These are phyloP conservation scores for Aleadryas rufinucha DNA, from an alignment of 2,113 vertebrate genomes.

Conservation along the genomic window DNA sequence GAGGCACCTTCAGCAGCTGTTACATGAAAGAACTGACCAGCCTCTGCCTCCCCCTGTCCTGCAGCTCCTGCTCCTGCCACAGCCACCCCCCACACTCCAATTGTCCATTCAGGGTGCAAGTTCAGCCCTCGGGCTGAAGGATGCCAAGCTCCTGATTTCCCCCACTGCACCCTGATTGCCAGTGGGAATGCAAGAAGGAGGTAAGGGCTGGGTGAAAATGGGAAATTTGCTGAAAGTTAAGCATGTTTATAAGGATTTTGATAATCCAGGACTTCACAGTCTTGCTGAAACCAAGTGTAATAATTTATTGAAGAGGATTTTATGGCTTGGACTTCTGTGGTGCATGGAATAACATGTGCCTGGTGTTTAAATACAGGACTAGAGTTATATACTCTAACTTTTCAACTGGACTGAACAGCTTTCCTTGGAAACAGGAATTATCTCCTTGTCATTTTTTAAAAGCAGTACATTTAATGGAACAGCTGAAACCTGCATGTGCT, in stretches of 20 bases:
- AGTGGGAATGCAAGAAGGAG: background rate
- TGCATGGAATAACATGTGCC: background rate
- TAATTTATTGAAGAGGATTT: background rate
- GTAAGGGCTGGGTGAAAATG: background rate
- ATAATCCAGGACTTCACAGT: background rate
- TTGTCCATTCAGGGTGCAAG: background rate
- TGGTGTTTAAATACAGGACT: background rate
- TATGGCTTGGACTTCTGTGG: background rate
- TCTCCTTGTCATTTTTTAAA: background rate
- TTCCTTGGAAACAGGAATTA: background rate
- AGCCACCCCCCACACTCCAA: background rate
- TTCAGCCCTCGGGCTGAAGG: background rate
- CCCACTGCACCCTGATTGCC: rapidly evolving
- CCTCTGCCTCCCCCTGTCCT: background rate
- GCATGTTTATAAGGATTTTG: background rate
- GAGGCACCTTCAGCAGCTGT: background rate
- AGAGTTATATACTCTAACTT: background rate
- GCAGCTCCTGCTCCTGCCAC: background rate
- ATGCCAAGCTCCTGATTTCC: background rate
- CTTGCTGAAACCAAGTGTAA: background rate
- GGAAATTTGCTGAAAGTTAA: background rate
- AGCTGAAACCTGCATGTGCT: background rate
- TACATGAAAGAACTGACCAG: background rate
- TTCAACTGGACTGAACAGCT: background rate
- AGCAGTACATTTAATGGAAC: background rate